Evolutionary conservation across 2,113 vertebrate species (phyloP).

Genomic region (Malurus alboscapulatus): DNA sequence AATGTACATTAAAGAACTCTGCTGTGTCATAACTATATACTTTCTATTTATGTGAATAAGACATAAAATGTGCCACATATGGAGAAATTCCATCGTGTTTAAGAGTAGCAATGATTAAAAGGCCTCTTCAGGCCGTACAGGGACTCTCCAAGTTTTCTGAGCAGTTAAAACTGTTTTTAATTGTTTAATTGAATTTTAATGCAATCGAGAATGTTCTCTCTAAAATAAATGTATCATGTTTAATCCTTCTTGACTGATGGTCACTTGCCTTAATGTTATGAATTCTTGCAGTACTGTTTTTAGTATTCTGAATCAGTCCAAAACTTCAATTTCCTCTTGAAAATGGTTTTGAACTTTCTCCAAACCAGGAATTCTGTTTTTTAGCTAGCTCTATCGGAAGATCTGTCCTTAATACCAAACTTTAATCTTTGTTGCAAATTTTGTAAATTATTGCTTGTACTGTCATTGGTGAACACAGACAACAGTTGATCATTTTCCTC

Average conservation of each 20-base stretch:
- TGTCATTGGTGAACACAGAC: neutral
- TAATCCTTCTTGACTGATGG: neutral
- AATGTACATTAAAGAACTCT: neutral
- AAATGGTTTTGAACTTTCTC: neutral
- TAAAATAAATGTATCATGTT: neutral
- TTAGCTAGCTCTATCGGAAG: neutral
- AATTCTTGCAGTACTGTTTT: neutral
- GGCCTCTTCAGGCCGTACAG: neutral
- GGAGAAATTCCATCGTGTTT: neutral
- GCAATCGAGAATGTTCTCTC: neutral
- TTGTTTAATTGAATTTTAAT: neutral
- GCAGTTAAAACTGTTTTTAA: neutral
- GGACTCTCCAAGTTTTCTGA: neutral
- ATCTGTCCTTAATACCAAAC: neutral
- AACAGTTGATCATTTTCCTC: neutral
- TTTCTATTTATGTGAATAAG: neutral
- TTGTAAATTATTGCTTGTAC: neutral
- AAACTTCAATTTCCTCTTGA: neutral
- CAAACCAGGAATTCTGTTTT: neutral
- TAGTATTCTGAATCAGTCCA: neutral
- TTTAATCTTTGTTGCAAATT: neutral
- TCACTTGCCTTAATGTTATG: neutral
- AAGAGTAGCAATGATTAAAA: neutral
- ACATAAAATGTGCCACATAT: neutral
- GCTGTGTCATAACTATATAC: neutral